phyloP scores from a whole-genome alignment of 2,113 vertebrate species.

The Mormoops blainvillei region DNA sequence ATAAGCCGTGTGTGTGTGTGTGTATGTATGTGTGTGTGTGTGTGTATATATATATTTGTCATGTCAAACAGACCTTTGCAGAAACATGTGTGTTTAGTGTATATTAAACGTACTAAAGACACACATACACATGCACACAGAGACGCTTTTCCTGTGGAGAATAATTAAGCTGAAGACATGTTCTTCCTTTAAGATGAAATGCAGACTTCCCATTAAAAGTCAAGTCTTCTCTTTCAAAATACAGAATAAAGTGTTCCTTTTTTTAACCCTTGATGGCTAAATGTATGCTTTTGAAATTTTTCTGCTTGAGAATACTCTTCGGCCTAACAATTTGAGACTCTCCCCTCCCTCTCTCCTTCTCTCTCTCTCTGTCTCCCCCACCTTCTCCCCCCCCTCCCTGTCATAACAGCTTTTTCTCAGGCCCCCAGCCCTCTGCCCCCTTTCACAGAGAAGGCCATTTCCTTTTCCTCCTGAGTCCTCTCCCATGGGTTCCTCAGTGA shows the following conservation, averaged over 20 bases:
- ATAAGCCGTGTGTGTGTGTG: neutral
- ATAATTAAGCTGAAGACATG: conserved; percentile 20
- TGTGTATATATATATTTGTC: too few species aligned
- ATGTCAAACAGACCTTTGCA: neutral
- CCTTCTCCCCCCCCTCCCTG: neutral
- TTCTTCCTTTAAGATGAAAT: conserved; percentile 42
- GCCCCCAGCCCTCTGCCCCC: neutral
- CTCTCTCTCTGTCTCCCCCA: too few species aligned
- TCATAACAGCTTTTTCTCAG: neutral
- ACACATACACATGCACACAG: neutral
- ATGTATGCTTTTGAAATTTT: conserved; percentile 21
- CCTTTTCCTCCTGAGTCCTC: neutral
- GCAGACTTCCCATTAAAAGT: conserved; percentile 61
- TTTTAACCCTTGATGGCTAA: conserved; percentile 36
- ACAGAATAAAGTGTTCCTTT: conserved; percentile 36
- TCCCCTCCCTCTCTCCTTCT: neutral
- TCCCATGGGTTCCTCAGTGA: neutral
- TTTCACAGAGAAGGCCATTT: neutral
- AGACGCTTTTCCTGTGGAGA: neutral
- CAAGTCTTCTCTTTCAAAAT: conserved; percentile 59
- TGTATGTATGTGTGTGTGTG: neutral
- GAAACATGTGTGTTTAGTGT: neutral
- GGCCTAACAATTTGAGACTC: neutral
- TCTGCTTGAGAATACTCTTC: neutral
- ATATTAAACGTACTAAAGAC: neutral